Base-by-base conservation (phyloP, 2,797 vertebrate species). In the Labeo calbasu region DNA sequence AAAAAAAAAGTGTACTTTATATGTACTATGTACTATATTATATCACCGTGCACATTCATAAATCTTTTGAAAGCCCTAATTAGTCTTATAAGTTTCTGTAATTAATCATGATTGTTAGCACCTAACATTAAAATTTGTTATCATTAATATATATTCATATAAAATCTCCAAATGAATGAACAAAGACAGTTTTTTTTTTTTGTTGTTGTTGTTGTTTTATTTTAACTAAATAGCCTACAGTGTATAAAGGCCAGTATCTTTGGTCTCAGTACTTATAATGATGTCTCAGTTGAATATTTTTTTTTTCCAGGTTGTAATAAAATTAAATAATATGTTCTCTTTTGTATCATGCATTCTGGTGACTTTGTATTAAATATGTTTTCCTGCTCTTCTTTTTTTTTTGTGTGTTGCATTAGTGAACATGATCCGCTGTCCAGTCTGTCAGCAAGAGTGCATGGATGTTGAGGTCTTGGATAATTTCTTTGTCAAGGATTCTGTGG, bases 401-500 rank as follows among this genome's bases (percentile, higher is more conserved):
- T 28, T 28, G 28, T 80, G 7, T 84, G 32, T 23, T 6, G 0
- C 50, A 21, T 48, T 59, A 99, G 98, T 97, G 70, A 96, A 96
- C 79, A 96, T 97, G 86, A 95, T 99, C 86, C 97, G 97, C 77
- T 99, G 98, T 90, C 98, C 98, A 48, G 96, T 98, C 83, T 99
- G 98, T 92, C 95, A 95, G 89, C 98, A 99, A 91, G 98, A 99
- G 91, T 99, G 97, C 92, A 97, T 97, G 91, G 98, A 99, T 88
- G 96, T 97, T 90, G 98, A 99, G 83, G 95, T 99, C 85, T 94
- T 99, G 93, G 98, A 99, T 90, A 99, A 99, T 88, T 98, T 97
- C 92, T 99, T 99, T 92, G 98, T 99, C 87, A 99, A 99, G 87
- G 98, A 99, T 92, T 97, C 97, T 19, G 96, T 96, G 46, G 98